phyloP scores from a whole-genome alignment of 2,888 invertebrate genomes.

The Calliscelio sp. region DNA sequence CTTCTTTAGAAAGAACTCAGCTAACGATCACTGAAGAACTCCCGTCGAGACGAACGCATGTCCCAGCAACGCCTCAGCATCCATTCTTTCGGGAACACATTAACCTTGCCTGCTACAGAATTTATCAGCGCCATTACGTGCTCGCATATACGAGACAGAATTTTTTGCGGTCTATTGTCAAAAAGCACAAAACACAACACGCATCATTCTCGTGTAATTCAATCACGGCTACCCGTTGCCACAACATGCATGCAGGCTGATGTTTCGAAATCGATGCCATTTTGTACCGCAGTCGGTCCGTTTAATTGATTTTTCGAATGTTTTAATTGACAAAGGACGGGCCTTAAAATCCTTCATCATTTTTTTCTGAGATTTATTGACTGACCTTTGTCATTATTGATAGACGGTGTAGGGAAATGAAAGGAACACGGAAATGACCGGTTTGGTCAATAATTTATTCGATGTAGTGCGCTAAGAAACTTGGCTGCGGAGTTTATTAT shows the following conservation, averaged over 20 bases:
- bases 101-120: slow-evolving; percentile 50
- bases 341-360: slow-evolving; percentile 34
- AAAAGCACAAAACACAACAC: slow-evolving; percentile 42
- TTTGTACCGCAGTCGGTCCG: neutral
- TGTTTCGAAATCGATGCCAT: slow-evolving; percentile 32
- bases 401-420: slow-evolving; percentile 55
- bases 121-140: slow-evolving; percentile 50
- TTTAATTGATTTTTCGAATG: slow-evolving; percentile 4
- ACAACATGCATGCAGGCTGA: slow-evolving; percentile 10
- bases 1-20: slow-evolving; percentile 54
- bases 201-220: slow-evolving; percentile 59
- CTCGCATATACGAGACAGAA: neutral
- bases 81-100: slow-evolving; percentile 54
- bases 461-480: slow-evolving; percentile 30
- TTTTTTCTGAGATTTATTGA: slow-evolving; percentile 42
- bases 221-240: slow-evolving; percentile 56
- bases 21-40: slow-evolving; percentile 61
- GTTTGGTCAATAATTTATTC: slow-evolving; percentile 26
- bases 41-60: slow-evolving; percentile 60
- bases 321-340: slow-evolving; percentile 32
- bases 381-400: slow-evolving; percentile 46
- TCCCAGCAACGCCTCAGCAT: slow-evolving; percentile 56
- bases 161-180: slow-evolving; percentile 47
- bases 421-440: slow-evolving; percentile 35
- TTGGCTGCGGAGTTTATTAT: too few species aligned